Evolutionary conservation across 2,888 invertebrate species (phyloP), one percentile per base, ranked within the genome.

Genomic region (Xylota segnis): DNA sequence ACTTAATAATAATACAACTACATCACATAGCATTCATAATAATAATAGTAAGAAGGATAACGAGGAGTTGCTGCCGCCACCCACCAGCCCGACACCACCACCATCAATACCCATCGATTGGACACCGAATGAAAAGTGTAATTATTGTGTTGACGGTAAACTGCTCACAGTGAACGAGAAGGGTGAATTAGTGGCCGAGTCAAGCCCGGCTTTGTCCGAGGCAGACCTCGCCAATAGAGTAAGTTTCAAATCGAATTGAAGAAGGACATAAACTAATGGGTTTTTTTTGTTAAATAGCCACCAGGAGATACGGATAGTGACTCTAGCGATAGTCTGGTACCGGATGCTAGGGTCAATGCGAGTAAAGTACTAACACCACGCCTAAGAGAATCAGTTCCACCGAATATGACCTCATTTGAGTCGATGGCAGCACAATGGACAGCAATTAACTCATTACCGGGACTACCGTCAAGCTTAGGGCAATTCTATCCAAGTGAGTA

Each of bases 101-200:
- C 89, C 90, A 88, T 88, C 89, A 87, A 90, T 90, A 88, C 94
- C 94, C 63, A 92, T 93, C 91, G 96, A 96, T 92, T 97, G 96
- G 96, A 95, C 95, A 92, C 96, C 96, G 89, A 94, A 95, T 92
- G 95, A 95, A 92, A 96, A 96, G 94, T 97, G 96, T 93, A 95
- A 96, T 94, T 96, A 96, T 93, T 97, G 96, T 93, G 95, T 95
- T 92, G 94, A 95, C 94, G 95, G 95, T 93, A 95, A 95, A 93
- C 94, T 95, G 93, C 93, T 92, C 90, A 92, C 92, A 90, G 92
- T 92, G 89, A 92, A 92, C 91, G 91, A 92, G 88, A 90, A 90
- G 88, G 92, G 92, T 83, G 92, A 92, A 89, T 88, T 92, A 89
- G 92, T 92, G 90, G 92, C 92, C 89, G 92, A 92, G 91, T 90